These are phyloP conservation scores for Mastomys coucha DNA, from an alignment of 2,113 vertebrate genomes.

Conservation along the genomic window DNA sequence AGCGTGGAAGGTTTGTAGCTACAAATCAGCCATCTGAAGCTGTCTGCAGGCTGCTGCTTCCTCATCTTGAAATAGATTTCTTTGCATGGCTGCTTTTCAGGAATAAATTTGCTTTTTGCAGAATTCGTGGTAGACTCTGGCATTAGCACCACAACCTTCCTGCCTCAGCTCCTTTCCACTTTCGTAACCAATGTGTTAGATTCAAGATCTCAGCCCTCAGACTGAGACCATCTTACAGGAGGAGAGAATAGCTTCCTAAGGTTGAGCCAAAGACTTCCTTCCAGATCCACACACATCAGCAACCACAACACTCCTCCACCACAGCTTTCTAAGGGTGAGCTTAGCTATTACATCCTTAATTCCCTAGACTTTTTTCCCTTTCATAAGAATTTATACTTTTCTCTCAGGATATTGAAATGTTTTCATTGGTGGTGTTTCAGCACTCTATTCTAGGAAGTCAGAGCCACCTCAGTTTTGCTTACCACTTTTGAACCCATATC, in stretches of 20 bases:
- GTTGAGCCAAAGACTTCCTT: conserved; percentile 41
- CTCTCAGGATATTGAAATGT: background rate
- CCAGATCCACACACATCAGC: background rate
- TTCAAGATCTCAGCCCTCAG: conserved; percentile 7
- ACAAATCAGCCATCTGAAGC: conserved; percentile 32
- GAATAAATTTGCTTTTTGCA: conserved; percentile 54
- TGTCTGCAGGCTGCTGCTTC: conserved; percentile 33
- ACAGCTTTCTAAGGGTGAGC: background rate
- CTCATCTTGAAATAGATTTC: conserved; percentile 49
- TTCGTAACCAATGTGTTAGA: conserved; percentile 12
- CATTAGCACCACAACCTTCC: background rate
- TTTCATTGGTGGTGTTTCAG: conserved; percentile 14
- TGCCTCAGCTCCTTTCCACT: background rate
- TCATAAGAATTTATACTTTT: conserved; percentile 16
- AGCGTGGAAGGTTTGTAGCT: background rate
- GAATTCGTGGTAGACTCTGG: conserved; percentile 30
- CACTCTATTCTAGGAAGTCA: background rate
- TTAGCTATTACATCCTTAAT: conserved; percentile 48
- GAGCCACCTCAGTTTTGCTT: background rate
- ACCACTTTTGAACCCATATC: background rate
- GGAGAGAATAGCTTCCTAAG: background rate
- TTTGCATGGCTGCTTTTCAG: conserved; percentile 52
- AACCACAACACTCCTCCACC: background rate
- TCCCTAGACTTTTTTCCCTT: conserved; percentile 1
- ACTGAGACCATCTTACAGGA: background rate